These are phyloP conservation scores for Steatocranus sp. DNA, from an alignment of 2,797 vertebrate genomes.

Conservation along the genomic window DNA sequence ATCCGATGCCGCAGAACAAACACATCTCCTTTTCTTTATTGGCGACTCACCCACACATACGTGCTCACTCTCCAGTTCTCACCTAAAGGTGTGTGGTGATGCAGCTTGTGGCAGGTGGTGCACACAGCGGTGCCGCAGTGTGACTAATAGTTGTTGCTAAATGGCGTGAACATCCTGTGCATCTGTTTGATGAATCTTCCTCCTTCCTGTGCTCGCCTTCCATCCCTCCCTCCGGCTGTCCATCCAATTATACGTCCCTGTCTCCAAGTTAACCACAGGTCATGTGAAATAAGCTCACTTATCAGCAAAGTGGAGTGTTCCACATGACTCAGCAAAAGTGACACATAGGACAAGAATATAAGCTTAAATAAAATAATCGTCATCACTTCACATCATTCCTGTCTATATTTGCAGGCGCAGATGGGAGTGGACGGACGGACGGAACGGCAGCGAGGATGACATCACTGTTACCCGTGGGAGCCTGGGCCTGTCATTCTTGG, in stretches of 20 bases:
- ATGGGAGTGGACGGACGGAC: not conserved
- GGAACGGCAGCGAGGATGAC: slow-evolving; percentile 32
- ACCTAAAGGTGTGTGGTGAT: slow-evolving; percentile 12
- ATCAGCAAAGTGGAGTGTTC: not conserved
- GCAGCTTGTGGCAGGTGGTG: not conserved
- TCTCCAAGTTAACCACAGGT: not conserved
- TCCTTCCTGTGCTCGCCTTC: not conserved
- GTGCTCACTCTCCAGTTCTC: not conserved
- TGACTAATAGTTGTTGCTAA: slow-evolving; percentile 30
- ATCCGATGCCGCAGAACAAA: not conserved
- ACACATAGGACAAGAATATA: not conserved
- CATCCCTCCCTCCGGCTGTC: not conserved
- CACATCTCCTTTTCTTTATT: not conserved
- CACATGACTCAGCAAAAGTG: slow-evolving; percentile 23
- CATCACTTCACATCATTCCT: slow-evolving; percentile 33
- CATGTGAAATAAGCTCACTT: not conserved
- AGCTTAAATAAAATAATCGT: slow-evolving; percentile 8
- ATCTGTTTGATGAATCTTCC: not conserved
- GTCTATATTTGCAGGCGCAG: slow-evolving; percentile 4
- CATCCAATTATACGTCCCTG: not conserved
- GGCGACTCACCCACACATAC: not conserved
- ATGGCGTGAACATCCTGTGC: slow-evolving; percentile 18
- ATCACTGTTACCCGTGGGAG: slow-evolving; percentile 41
- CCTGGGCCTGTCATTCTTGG: slow-evolving; percentile 33
- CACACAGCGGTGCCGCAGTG: not conserved